phyloP scores from a whole-genome alignment of 1,140 invertebrate species.

The Bombus confusus region DNA sequence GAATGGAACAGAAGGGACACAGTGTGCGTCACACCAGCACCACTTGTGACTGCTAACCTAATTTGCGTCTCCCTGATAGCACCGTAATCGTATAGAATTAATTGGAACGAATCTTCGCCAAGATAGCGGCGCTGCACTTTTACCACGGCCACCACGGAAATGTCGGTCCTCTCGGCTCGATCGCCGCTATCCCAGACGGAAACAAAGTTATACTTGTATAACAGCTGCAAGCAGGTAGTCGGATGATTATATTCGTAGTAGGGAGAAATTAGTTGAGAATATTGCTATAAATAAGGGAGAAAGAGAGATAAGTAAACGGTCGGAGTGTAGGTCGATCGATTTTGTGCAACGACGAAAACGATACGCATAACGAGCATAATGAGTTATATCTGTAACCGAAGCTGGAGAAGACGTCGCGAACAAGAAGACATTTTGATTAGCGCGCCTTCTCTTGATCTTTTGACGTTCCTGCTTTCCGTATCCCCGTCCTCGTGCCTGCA shows the following conservation, averaged over 20 bases:
- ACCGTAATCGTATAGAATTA: slow-evolving; percentile 59
- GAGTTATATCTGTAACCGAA: background rate
- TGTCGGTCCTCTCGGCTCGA: background rate
- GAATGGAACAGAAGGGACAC: slow-evolving; percentile 19
- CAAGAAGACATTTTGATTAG: slow-evolving; percentile 1
- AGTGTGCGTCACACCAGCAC: slow-evolving; percentile 49
- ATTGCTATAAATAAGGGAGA: background rate
- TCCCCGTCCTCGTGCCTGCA: background rate
- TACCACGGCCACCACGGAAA: slow-evolving; percentile 13
- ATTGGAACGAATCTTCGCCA: slow-evolving; percentile 31
- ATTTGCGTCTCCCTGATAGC: slow-evolving; percentile 42
- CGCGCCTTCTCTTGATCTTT: background rate
- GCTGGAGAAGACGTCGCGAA: too few species aligned
- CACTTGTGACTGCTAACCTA: slow-evolving; percentile 54
- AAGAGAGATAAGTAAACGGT: background rate
- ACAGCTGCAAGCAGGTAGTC: background rate
- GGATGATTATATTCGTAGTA: background rate
- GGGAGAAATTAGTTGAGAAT: background rate
- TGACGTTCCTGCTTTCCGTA: background rate
- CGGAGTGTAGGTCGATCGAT: background rate
- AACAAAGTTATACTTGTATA: slow-evolving; percentile 24
- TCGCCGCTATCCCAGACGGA: background rate
- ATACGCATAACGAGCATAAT: background rate
- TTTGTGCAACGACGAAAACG: background rate
- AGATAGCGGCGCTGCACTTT: slow-evolving; percentile 15